A percentile compares a stretch with the other conserved stretches of the same genome.
Conservation (phyloP, 1,140 invertebrate genomes). For the Lordiphosa clarofinis region DNA sequence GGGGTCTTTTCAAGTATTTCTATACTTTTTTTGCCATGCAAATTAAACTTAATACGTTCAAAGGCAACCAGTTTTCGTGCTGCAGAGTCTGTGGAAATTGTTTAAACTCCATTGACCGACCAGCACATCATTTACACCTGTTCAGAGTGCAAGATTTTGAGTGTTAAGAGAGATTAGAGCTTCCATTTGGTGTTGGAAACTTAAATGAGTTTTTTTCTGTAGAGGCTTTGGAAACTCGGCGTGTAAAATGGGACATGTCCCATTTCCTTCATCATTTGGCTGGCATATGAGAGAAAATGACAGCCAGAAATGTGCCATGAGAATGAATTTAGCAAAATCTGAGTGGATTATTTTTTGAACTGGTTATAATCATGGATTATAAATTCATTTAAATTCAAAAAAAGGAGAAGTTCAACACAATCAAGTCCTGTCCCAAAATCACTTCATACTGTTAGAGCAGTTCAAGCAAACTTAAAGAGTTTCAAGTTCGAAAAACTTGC, state of each 20-base stretch:
- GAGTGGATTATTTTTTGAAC: too few species aligned
- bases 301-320: slow-evolving; percentile 4
- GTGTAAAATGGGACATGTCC: slow-evolving; percentile 35
- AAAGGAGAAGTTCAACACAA: too few species aligned
- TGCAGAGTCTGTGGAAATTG: slow-evolving; percentile 37
- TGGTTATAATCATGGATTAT: too few species aligned
- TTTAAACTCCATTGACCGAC: slow-evolving; percentile 20
- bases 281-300: neutral
- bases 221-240: neutral
- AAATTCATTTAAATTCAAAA: too few species aligned
- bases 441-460: too few species aligned
- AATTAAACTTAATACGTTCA: slow-evolving; percentile 60
- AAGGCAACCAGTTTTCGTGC: slow-evolving; percentile 47
- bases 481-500: too few species aligned
- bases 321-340: neutral
- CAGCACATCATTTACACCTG: slow-evolving; percentile 61
- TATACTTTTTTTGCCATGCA: slow-evolving; percentile 39
- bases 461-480: too few species aligned
- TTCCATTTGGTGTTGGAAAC: slow-evolving; percentile 27
- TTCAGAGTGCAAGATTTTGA: slow-evolving; percentile 18
- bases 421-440: too few species aligned
- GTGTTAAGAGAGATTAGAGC: slow-evolving; percentile 30
- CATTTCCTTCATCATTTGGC: slow-evolving; percentile 29
- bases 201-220: too few species aligned
- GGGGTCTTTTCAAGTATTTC: slow-evolving; percentile 13